Percentiles rank a stretch among this genome's conserved stretches.
Conservation (phyloP, 2,113 vertebrate genomes). For the Hiodon alosoides region DNA sequence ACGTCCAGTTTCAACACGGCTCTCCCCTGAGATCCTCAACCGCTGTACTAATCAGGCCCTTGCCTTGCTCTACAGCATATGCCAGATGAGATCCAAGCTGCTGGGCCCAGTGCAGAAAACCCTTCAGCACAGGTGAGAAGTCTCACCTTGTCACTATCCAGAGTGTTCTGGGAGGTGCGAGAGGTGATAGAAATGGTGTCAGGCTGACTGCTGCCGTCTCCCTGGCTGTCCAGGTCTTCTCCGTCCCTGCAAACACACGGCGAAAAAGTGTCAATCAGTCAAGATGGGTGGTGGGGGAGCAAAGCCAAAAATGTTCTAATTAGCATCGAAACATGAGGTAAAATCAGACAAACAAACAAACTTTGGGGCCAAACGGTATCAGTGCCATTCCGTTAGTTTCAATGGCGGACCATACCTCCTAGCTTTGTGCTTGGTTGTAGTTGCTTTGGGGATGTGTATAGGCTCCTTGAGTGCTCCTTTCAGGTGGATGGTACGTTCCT, state of each 20-base stretch:
- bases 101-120: too few relatives aligned
- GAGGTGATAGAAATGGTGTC: conserved; percentile 97
- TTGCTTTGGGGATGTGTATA: conserved; percentile 91
- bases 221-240: conserved; percentile 96
- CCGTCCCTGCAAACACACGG: conserved; percentile 69
- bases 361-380: not conserved
- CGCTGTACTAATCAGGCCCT: too few relatives aligned
- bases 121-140: not conserved
- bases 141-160: conserved; percentile 95
- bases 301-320: conserved; percentile 3
- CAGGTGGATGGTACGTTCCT: conserved; percentile 94
- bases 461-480: conserved; percentile 95
- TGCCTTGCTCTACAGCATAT: too few relatives aligned
- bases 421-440: conserved; percentile 84
- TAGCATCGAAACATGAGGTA: not conserved
- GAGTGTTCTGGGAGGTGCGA: conserved; percentile 93
- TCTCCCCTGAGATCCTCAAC: too few relatives aligned
- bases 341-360: not conserved
- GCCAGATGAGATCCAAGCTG: too few relatives aligned
- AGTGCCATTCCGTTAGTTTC: not conserved
- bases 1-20: too few relatives aligned
- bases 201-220: conserved; percentile 94
- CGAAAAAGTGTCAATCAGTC: not conserved
- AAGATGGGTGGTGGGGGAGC: not conserved
- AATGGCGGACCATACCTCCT: conserved; percentile 65